Evolutionary conservation across 1,140 invertebrate species (phyloP).

Genomic region (Pollicipes pollicipes): DNA sequence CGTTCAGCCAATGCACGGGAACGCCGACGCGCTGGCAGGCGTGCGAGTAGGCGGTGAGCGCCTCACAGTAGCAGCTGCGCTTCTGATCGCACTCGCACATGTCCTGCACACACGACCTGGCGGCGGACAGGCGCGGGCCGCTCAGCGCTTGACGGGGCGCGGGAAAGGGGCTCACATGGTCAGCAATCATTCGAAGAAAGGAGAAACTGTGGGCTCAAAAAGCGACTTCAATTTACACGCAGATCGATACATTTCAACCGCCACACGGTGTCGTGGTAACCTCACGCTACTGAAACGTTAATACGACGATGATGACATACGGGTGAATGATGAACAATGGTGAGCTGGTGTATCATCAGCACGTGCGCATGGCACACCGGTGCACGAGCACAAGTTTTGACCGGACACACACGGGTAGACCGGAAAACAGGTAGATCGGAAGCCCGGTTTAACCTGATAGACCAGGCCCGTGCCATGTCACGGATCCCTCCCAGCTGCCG

Average conservation of each 20-base stretch:
- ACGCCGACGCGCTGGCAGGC: slow-evolving; percentile 44
- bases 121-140: not conserved
- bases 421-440: not conserved
- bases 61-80: slow-evolving; percentile 66
- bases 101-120: slow-evolving; percentile 61
- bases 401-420: too few relatives aligned
- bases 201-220: too few relatives aligned
- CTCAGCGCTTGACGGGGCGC: too few relatives aligned
- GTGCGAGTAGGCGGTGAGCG: slow-evolving; percentile 66
- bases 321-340: too few relatives aligned
- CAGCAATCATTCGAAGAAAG: not conserved
- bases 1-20: not conserved
- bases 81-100: slow-evolving; percentile 72
- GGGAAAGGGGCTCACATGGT: not conserved
- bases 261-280: too few relatives aligned
- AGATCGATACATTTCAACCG: too few relatives aligned
- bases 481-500: not conserved
- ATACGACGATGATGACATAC: not conserved
- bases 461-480: not conserved
- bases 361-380: too few relatives aligned
- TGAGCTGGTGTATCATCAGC: not conserved
- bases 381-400: not conserved
- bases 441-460: not conserved
- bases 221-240: too few relatives aligned
- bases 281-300: not conserved